Evolutionary conservation across 1,140 invertebrate genomes (phyloP), one percentile per base, ranked within the genome.

Genomic region (Phortica variegata): DNA sequence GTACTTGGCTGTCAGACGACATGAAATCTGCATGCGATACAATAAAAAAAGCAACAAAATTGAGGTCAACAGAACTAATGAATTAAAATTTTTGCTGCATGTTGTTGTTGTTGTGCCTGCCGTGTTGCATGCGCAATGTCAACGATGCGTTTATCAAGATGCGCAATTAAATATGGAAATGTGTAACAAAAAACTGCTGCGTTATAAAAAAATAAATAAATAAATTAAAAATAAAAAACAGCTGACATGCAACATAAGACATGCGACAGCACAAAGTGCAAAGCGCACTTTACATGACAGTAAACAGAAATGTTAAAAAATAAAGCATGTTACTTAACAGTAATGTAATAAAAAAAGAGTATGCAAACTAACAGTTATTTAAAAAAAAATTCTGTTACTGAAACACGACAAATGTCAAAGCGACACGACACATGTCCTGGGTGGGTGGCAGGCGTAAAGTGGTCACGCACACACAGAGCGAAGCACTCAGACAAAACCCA

Each of bases 111-210:
- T n/a, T n/a, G n/a, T n/a, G n/a, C n/a, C n/a, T n/a, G n/a, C n/a
- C n/a, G n/a, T 29, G 26, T 29, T 15, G 32, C 8, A 9, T 34
- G 6, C 32, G 32, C 5, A 26, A 34, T 15, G 32, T 8, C 20
- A 23, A 12, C 32, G 39, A 43, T 43, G 36, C 45, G 9, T 46
- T 68, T 66, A 66, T 66, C 63, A 66, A 66, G 63, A 66, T 66
- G 63, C 54, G 63, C 63, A 66, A 66, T 66, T 66, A 66, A 66
- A 66, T 66, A 66, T 66, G 63, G 63, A 63, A 66, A 66, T 66
- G 63, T 56, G 54, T 63, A 62, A 49, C 49, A 26, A 5, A 10
- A 42, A 9, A 16, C 9, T 16, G 36, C 36, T 15, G 20, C 47
- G 56, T 41, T 48, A 33, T 36, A 40, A 40, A 31, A 34, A 40